Evolutionary conservation across 2,888 invertebrate species (phyloP).

Genomic region (Pediacus dermestoides): DNA sequence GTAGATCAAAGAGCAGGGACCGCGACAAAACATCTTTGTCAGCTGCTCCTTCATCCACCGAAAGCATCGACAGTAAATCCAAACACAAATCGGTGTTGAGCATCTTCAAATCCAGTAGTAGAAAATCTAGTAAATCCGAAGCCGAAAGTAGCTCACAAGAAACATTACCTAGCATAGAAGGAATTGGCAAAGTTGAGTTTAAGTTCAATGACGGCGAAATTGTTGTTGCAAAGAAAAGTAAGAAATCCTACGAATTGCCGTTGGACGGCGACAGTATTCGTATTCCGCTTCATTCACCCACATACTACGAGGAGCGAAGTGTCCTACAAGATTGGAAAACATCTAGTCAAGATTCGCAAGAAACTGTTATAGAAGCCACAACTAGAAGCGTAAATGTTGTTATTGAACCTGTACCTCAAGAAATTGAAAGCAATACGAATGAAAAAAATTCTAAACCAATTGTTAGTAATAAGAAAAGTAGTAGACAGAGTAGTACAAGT

Average conservation of each 20-base stretch:
- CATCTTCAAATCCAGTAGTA: constrained; percentile 59
- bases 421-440: constrained; percentile 23
- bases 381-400: constrained; percentile 28
- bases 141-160: constrained; percentile 34
- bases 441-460: constrained; percentile 7
- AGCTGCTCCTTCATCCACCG: constrained; percentile 54
- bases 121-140: constrained; percentile 43
- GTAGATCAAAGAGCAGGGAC: constrained; percentile 64
- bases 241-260: constrained; percentile 62
- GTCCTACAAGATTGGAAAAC: constrained; percentile 42
- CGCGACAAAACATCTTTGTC: constrained; percentile 50
- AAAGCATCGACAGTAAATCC: constrained; percentile 47
- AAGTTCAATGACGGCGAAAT: constrained; percentile 34
- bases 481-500: constrained; percentile 46
- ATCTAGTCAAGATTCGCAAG: constrained; percentile 53
- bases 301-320: constrained; percentile 57
- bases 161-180: constrained; percentile 44
- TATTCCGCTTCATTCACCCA: constrained; percentile 73
- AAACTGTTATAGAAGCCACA: constrained; percentile 49
- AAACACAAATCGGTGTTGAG: constrained; percentile 67
- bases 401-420: constrained; percentile 27
- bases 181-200: constrained; percentile 49
- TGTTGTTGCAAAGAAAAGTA: constrained; percentile 18
- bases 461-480: constrained; percentile 19
- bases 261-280: constrained; percentile 63